Conservation (phyloP, 2,888 invertebrate species). For the Eupsilia transversa region DNA sequence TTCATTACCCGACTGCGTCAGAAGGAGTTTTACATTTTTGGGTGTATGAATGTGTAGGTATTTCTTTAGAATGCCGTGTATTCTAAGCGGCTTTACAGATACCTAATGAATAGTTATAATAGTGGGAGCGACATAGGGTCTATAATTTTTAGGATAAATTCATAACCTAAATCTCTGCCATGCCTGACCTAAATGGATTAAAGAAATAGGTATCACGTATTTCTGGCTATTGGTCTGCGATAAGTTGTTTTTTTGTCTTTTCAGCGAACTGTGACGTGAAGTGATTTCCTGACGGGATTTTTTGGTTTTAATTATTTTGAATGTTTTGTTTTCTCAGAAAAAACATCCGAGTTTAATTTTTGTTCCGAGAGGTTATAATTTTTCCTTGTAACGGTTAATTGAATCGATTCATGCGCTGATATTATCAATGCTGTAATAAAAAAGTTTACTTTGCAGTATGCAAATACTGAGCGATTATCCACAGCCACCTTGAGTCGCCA, state of each 20-base stretch:
- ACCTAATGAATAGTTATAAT: too few relatives aligned
- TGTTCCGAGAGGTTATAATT: neutral
- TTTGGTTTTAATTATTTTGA: neutral
- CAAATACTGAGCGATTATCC: conserved; percentile 14
- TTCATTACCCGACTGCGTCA: too few relatives aligned
- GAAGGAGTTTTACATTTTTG: too few relatives aligned
- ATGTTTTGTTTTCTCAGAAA: neutral
- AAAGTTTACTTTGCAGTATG: conserved; percentile 4
- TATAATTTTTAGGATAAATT: too few relatives aligned
- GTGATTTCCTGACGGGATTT: neutral
- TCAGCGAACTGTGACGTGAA: neutral
- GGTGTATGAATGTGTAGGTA: too few relatives aligned
- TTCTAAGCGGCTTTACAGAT: too few relatives aligned
- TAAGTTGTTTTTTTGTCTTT: neutral
- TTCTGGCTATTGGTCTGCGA: neutral
- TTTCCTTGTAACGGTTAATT: conserved; percentile 6
- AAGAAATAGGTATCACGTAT: neutral
- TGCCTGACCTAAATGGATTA: too few relatives aligned
- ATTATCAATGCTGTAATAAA: neutral
- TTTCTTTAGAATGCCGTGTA: too few relatives aligned
- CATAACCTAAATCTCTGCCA: too few relatives aligned
- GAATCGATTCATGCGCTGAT: neutral
- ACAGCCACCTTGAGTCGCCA: conserved; percentile 20
- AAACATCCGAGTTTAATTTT: neutral
- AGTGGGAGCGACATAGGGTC: too few relatives aligned